These are phyloP conservation scores for Bubo bubo DNA, from an alignment of 2,113 vertebrate genomes.

Conservation along the genomic window DNA sequence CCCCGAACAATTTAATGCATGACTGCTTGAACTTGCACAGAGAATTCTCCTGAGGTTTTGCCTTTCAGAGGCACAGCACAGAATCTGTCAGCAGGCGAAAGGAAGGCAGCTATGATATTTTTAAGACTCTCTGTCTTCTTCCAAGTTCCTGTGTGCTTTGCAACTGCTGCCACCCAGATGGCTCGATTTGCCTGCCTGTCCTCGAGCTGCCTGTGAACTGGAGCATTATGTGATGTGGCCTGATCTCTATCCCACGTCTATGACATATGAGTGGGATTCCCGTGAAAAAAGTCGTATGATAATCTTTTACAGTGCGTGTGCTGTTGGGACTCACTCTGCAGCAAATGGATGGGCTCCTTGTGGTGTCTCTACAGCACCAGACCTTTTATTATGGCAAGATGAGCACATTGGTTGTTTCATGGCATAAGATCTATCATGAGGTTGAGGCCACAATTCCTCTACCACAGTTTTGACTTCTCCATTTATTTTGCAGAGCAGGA, in stretches of 20 bases:
- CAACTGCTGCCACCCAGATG: neutral
- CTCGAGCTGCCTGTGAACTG: neutral
- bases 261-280: neutral
- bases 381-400: rapidly evolving
- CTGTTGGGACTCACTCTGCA: rapidly evolving
- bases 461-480: neutral
- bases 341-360: rapidly evolving
- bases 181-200: neutral
- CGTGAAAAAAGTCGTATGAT: rapidly evolving
- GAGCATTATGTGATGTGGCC: neutral
- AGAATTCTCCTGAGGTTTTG: neutral
- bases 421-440: neutral
- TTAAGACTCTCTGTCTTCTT: neutral
- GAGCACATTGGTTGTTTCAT: rapidly evolving
- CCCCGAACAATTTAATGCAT: neutral
- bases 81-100: neutral
- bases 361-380: neutral
- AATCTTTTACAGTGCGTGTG: neutral
- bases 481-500: neutral
- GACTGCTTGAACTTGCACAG: neutral
- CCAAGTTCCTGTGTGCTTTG: neutral
- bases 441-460: neutral
- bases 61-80: neutral
- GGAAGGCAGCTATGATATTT: neutral
- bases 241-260: rapidly evolving